Evolutionary conservation across 2,797 vertebrate species (phyloP).

Genomic region (Gymnocypris eckloni): DNA sequence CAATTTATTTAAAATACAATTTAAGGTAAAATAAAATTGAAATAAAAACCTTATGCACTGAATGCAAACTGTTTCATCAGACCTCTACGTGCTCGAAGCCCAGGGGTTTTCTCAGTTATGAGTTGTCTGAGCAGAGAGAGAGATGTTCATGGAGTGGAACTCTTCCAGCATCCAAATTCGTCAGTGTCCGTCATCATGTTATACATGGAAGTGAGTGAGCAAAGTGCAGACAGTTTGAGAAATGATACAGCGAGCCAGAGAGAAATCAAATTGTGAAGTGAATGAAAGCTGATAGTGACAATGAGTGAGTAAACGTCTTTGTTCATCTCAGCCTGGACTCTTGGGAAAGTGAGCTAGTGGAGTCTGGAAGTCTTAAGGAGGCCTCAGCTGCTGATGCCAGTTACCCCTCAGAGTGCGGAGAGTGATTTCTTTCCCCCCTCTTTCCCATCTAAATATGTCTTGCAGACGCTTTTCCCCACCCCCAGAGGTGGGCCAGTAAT

Average conservation of each 20-base stretch:
- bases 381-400: conserved; percentile 76
- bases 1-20: background rate
- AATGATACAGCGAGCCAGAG: conserved; percentile 19
- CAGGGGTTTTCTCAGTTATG: conserved; percentile 1
- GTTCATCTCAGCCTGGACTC: conserved; percentile 29
- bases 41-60: background rate
- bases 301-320: conserved; percentile 31
- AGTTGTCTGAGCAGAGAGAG: background rate
- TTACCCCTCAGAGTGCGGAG: conserved; percentile 73
- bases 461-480: conserved; percentile 56
- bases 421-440: conserved; percentile 70
- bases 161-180: conserved; percentile 24
- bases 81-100: background rate
- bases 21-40: background rate
- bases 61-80: background rate
- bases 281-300: conserved; percentile 39
- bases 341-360: conserved; percentile 40
- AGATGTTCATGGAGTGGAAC: background rate
- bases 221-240: conserved; percentile 23
- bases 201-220: background rate
- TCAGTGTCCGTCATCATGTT: background rate
- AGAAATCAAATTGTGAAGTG: conserved; percentile 35
- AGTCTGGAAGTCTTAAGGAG: conserved; percentile 54
- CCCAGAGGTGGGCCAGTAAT: conserved; percentile 66
- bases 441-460: conserved; percentile 78